These are phyloP conservation scores for Osmerus eperlanus DNA, from an alignment of 2,113 vertebrate genomes.

Conservation along the genomic window DNA sequence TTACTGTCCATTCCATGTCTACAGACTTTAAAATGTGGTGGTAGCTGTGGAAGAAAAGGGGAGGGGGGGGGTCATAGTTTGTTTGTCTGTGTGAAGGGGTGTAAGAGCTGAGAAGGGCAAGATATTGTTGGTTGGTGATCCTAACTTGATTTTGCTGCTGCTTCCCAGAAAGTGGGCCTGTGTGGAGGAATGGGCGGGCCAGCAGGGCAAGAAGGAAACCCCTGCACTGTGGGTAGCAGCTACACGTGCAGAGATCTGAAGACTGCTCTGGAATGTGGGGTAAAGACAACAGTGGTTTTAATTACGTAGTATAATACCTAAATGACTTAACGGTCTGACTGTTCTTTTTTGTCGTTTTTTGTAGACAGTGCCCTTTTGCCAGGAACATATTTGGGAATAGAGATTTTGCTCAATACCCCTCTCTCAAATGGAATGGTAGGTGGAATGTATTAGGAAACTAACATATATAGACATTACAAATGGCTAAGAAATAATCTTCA, in stretches of 20 bases:
- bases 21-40: no score
- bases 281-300: slow-evolving; percentile 44
- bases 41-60: no score
- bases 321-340: neutral
- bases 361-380: slow-evolving; percentile 69
- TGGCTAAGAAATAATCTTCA: neutral
- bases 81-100: no score
- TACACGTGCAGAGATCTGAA: slow-evolving; percentile 73
- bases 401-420: slow-evolving; percentile 9
- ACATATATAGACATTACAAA: neutral
- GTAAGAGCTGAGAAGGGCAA: no score
- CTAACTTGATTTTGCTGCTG: neutral
- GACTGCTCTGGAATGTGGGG: slow-evolving; percentile 68
- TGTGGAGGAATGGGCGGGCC: slow-evolving; percentile 22
- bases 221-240: slow-evolving; percentile 61
- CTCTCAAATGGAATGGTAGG: slow-evolving; percentile 31
- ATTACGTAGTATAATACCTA: neutral
- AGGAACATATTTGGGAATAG: slow-evolving; percentile 64
- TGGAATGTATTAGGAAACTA: neutral
- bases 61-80: no score
- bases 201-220: slow-evolving; percentile 32
- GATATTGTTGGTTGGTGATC: no score
- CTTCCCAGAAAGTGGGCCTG: slow-evolving; percentile 40
- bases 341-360: neutral
- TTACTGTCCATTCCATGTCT: neutral